Conservation (phyloP, 1,140 invertebrate species). For the Drosophila arawakana region DNA sequence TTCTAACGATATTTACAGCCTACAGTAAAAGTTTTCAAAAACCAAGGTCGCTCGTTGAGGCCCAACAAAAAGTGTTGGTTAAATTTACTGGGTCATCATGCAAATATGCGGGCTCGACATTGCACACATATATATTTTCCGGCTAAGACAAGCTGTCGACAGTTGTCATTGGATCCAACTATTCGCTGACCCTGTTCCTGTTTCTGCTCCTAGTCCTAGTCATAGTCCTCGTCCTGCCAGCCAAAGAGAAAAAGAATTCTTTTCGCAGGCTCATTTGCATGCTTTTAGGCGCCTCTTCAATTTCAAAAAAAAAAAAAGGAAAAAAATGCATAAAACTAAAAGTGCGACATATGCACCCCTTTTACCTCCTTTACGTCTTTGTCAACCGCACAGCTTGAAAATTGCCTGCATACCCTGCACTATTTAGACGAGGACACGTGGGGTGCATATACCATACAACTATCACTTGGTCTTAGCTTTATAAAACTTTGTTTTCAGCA, state of each 20-base stretch:
- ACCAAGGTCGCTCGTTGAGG: constrained; percentile 33
- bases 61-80: constrained; percentile 31
- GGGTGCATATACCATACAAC: neutral
- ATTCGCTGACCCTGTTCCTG: constrained; percentile 1
- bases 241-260: constrained; percentile 8
- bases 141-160: constrained; percentile 66
- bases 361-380: neutral
- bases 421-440: neutral
- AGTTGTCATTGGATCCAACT: constrained; percentile 53
- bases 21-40: constrained; percentile 27
- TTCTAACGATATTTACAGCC: constrained; percentile 2
- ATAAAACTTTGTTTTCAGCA: constrained; percentile 16
- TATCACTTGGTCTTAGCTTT: constrained; percentile 21
- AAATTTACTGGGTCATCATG: constrained; percentile 58
- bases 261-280: constrained; percentile 62
- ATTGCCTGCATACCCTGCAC: constrained; percentile 9
- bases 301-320: constrained; percentile 9
- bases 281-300: constrained; percentile 63
- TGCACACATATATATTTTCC: constrained; percentile 66
- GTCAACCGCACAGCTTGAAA: neutral
- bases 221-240: constrained; percentile 15
- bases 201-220: neutral
- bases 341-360: constrained; percentile 53
- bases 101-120: constrained; percentile 72
- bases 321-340: constrained; percentile 49